A percentile compares a stretch with the other conserved stretches of the same genome.
These are phyloP conservation scores for Lycocorax pyrrhopterus DNA, from an alignment of 2,113 vertebrate genomes.

Conservation along the genomic window DNA sequence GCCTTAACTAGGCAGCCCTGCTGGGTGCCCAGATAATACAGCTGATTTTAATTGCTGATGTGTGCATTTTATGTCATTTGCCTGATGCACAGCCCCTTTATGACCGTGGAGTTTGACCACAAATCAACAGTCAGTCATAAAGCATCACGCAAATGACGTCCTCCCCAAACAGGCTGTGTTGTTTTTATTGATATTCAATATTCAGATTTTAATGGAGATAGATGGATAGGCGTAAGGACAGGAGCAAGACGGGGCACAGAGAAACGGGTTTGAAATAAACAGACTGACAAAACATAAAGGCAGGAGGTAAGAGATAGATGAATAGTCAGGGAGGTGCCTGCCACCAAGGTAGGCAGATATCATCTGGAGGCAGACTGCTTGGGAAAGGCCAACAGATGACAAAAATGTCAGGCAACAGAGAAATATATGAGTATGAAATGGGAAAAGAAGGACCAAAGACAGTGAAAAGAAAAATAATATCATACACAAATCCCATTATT, in stretches of 20 bases:
- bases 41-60: conserved; percentile 55
- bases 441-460: neutral
- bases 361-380: neutral
- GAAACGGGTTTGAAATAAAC: neutral
- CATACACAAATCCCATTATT: neutral
- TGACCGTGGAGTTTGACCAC: neutral
- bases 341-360: conserved; percentile 32
- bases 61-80: neutral
- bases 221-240: neutral
- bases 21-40: conserved; percentile 14
- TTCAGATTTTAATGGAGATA: conserved; percentile 53
- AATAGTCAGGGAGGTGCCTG: conserved; percentile 16
- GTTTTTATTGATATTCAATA: conserved; percentile 43
- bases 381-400: neutral
- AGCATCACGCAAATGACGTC: neutral
- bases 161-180: neutral
- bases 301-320: neutral
- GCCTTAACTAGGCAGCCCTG: conserved; percentile 41
- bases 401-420: neutral
- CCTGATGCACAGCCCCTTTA: conserved; percentile 16
- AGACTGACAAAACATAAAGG: neutral
- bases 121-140: conserved; percentile 29
- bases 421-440: neutral
- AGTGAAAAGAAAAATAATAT: neutral
- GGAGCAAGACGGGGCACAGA: neutral